Evolutionary conservation across 1,140 invertebrate genomes (phyloP).

Genomic region (Drosophila ercepeae): DNA sequence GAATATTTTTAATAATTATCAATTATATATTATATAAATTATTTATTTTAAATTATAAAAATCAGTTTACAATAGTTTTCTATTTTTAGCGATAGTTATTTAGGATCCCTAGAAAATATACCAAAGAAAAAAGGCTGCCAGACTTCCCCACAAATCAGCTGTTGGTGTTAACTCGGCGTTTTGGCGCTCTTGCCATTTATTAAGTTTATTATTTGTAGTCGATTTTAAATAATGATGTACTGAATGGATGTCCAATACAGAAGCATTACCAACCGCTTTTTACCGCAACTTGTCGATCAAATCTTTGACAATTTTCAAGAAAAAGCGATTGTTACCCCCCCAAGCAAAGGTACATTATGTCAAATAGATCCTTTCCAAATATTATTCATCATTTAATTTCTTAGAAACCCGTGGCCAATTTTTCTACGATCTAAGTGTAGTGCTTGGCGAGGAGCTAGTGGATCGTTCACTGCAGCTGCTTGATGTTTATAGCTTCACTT

Average conservation of each 20-base stretch:
- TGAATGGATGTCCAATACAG: slow-evolving; percentile 13
- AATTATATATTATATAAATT: no score
- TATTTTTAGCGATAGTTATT: not conserved
- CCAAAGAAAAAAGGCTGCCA: not conserved
- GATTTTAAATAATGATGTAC: slow-evolving; percentile 5
- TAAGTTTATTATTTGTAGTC: not conserved
- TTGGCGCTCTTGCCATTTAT: slow-evolving; percentile 16
- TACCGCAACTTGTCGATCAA: slow-evolving; percentile 13
- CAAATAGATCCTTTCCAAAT: not conserved
- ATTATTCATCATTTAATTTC: not conserved
- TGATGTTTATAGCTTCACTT: slow-evolving; percentile 17
- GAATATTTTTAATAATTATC: no score
- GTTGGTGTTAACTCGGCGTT: not conserved
- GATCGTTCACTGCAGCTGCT: slow-evolving; percentile 12
- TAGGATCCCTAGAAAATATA: no score
- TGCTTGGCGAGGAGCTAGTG: slow-evolving; percentile 21
- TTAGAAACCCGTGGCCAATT: slow-evolving; percentile 9
- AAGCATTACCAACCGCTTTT: not conserved
- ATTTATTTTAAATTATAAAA: no score
- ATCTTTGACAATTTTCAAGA: slow-evolving; percentile 8
- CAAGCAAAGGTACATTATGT: slow-evolving; percentile 3
- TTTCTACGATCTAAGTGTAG: slow-evolving; percentile 6
- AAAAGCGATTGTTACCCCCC: not conserved
- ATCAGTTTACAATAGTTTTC: no score
- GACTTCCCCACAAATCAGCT: slow-evolving; percentile 6